These are phyloP conservation scores for Phrynosoma platyrhinos DNA, from an alignment of 2,113 vertebrate genomes.

Conservation along the genomic window DNA sequence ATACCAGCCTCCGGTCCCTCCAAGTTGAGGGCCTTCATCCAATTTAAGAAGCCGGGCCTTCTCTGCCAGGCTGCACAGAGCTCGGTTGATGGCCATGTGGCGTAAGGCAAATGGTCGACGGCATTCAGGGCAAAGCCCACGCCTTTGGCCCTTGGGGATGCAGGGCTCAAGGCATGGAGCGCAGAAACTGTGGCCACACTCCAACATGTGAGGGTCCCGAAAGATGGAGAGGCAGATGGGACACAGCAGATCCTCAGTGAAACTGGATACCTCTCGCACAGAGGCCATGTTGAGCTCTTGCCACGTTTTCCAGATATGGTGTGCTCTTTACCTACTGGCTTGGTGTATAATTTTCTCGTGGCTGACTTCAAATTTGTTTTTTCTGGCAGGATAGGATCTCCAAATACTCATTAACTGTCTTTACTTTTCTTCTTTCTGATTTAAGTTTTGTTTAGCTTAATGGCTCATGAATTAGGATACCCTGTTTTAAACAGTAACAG, in stretches of 20 bases:
- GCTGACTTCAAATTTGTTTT: neutral
- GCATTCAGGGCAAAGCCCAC: constrained; percentile 21
- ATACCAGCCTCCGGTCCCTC: neutral
- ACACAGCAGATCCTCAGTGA: constrained; percentile 36
- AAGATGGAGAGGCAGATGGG: constrained; percentile 47
- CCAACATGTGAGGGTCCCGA: constrained; percentile 30
- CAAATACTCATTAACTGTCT: neutral
- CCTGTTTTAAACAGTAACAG: neutral
- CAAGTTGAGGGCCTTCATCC: neutral
- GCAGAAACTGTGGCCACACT: constrained; percentile 48
- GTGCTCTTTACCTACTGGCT: no score
- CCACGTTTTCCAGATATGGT: neutral
- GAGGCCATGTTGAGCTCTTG: constrained; percentile 1
- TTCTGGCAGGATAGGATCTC: neutral
- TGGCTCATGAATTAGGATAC: neutral
- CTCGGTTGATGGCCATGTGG: constrained; percentile 1
- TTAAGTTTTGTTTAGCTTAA: neutral
- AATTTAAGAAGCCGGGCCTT: constrained; percentile 37
- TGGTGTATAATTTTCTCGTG: neutral
- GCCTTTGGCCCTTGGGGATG: constrained; percentile 25
- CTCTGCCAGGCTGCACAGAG: constrained; percentile 20
- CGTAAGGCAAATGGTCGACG: constrained; percentile 11
- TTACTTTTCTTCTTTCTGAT: neutral
- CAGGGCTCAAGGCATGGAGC: constrained; percentile 36
- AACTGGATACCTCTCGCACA: neutral